A percentile compares a stretch with the other conserved stretches of the same genome.
These are phyloP conservation scores for Linnaemya vulpina DNA, from an alignment of 2,888 invertebrate species.

Conservation along the genomic window DNA sequence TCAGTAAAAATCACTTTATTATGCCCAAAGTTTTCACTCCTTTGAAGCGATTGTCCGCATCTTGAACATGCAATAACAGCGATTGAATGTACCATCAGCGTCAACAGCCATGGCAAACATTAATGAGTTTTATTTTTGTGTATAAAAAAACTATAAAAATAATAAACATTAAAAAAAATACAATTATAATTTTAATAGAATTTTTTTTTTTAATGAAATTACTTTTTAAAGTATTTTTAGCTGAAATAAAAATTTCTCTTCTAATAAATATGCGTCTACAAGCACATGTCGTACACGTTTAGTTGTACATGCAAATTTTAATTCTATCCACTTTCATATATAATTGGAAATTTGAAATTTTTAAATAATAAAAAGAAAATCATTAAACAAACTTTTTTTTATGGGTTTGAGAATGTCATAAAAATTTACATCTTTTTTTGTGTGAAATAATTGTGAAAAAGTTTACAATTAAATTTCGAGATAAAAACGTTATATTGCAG, in stretches of 20 bases:
- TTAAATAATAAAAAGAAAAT: constrained; percentile 1
- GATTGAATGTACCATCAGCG: background rate
- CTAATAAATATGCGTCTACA: background rate
- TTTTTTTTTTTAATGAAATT: constrained; percentile 8
- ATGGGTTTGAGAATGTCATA: background rate
- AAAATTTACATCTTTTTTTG: constrained; percentile 15
- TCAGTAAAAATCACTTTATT: too few relatives aligned
- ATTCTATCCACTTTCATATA: background rate
- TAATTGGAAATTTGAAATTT: background rate
- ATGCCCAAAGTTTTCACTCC: background rate
- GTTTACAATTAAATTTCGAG: background rate
- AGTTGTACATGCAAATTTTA: background rate
- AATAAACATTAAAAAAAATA: background rate
- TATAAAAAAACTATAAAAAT: constrained; percentile 9
- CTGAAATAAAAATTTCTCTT: constrained; percentile 1
- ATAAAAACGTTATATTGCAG: constrained; percentile 21
- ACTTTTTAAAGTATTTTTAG: background rate
- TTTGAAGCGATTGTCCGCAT: background rate
- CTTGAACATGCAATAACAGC: constrained; percentile 1
- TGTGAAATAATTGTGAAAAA: constrained; percentile 10
- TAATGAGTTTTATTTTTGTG: background rate
- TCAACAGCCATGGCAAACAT: background rate
- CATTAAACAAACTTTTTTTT: background rate
- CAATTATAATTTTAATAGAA: constrained; percentile 23
- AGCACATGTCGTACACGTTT: background rate